Evolutionary conservation across 2,888 invertebrate genomes (phyloP), one percentile per base, ranked within the genome.

Genomic region (Parnassius mnemosyne): DNA sequence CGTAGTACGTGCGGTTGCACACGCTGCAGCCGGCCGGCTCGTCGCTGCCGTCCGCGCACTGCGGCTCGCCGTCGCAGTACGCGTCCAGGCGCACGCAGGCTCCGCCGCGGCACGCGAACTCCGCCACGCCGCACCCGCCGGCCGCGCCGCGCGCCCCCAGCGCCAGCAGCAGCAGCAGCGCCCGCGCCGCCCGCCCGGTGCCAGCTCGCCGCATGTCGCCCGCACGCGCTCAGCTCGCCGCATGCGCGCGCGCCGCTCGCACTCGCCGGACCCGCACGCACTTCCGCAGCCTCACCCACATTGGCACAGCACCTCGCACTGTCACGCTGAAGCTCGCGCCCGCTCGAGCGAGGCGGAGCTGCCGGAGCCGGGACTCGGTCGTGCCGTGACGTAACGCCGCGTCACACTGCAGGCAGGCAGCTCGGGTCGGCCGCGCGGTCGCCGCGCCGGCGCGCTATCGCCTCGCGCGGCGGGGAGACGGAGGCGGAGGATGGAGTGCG

Each of bases 1-100:
- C 97, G 86, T 97, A 97, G 88, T 97, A 97, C 58, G 97, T 97
- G 78, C 97, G 94, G 91, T 97, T 97, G 92, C 97, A 97, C 68
- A 95, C 95, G 94, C 93, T 94, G 83, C 96, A 96, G 80, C 94
- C 94, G 67, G 93, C 89, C 58, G 97, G 97, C 87, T 97, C 97
- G 87, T 97, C 97, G 78, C 96, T 96, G 70, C 93, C 93, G 89
- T 97, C 97, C 42, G 95, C 95, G 84, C 97, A 97, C 85, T 97
- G 96, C 87, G 95, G 94, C 72, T 90, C 89, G 63, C 96, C 96
- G 86, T 97, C 96, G 90, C 97, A 97, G 85, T 95, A 97, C 72
- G 95, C 94, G 90, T 97, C 97, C 68, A 96, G 93, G 34, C 96
- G 95, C 80, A 97, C 94, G 89, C 97, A 97, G 87, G 69, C 89